A percentile compares a stretch with the other conserved stretches of the same genome.
Evolutionary conservation across 2,888 invertebrate species (phyloP).

Genomic region (Serripes groenlandicus): DNA sequence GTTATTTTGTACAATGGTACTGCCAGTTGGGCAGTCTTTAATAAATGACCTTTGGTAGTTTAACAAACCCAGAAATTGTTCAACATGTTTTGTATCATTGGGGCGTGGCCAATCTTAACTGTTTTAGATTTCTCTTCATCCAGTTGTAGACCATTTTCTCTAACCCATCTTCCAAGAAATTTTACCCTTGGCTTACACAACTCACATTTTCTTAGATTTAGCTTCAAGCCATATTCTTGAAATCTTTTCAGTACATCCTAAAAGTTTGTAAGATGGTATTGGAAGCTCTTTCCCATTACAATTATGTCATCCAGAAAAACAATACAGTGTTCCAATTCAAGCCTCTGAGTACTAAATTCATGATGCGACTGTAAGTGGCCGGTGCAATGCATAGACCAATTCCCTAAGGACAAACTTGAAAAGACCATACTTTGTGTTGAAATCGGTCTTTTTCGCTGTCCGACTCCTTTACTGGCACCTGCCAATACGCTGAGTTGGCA

Average conservation of each 20-base stretch:
- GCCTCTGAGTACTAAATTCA: slow-evolving; percentile 54
- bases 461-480: slow-evolving; percentile 28
- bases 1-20: slow-evolving; percentile 35
- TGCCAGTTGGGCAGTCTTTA: slow-evolving; percentile 19
- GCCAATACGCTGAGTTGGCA: too few species aligned
- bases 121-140: neutral
- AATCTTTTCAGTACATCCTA: slow-evolving; percentile 44
- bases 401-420: too few species aligned
- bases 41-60: slow-evolving; percentile 61
- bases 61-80: slow-evolving; percentile 60
- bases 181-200: slow-evolving; percentile 31
- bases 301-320: slow-evolving; percentile 68
- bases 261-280: too few species aligned
- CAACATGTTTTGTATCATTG: slow-evolving; percentile 34
- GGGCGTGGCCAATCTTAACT: slow-evolving; percentile 44
- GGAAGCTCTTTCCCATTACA: slow-evolving; percentile 61
- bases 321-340: slow-evolving; percentile 57
- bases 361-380: slow-evolving; percentile 50
- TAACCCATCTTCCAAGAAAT: slow-evolving; percentile 45
- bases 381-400: slow-evolving; percentile 67
- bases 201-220: slow-evolving; percentile 52
- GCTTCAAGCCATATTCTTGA: slow-evolving; percentile 42
- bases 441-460: slow-evolving; percentile 63
- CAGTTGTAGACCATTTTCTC: slow-evolving; percentile 24
- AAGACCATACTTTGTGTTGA: slow-evolving; percentile 62